Evolutionary conservation across 2,113 vertebrate genomes (phyloP), one percentile per base, ranked within the genome.

Genomic region (Phaethornis superciliosus): DNA sequence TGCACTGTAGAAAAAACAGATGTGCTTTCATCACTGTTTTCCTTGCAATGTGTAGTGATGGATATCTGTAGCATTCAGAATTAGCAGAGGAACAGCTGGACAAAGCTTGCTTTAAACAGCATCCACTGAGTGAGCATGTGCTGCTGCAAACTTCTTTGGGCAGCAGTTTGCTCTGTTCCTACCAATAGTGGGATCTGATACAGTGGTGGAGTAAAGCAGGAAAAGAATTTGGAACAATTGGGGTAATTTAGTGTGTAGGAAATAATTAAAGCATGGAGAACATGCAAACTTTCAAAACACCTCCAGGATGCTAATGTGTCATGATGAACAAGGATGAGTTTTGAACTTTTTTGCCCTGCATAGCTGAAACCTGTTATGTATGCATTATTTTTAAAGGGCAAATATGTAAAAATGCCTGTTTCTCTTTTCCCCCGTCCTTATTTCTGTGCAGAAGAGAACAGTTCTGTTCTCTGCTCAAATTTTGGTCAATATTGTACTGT

Each of bases 1-100:
- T 84, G 30, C 17, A 15, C 71, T 85, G 59, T n/a, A 65, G 78
- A 58, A 94, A 74, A 42, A 72, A 62, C 51, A 10, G 5, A 12
- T 40, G 65, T 74, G 40, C 64, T 94, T 93, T 72, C 89, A 87
- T 78, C 23, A 65, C 33, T 70, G 23, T 85, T 44, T 75, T 60
- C 24, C 52, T 91, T 92, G 85, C 89, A 78, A 1, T 72, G 80
- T 93, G 80, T 93, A 78, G 78, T 94, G 88, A 85, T 82, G 94
- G 96, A 13, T 90, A 91, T 94, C 93, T 90, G 91, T 84, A 94
- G 88, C 52, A 37, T 94, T 97, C 33, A 32, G 95, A 97, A 97
- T 96, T 94, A 92, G 95, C 94, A 76, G 69, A 85, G 89, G 60
- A 97, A 94, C 97, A 97, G 97, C 96, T 97, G 97, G 96, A 80